Evolutionary conservation across 2,113 vertebrate genomes (phyloP), one percentile per base, ranked within the genome.

Genomic region (Anas platyrhynchos): DNA sequence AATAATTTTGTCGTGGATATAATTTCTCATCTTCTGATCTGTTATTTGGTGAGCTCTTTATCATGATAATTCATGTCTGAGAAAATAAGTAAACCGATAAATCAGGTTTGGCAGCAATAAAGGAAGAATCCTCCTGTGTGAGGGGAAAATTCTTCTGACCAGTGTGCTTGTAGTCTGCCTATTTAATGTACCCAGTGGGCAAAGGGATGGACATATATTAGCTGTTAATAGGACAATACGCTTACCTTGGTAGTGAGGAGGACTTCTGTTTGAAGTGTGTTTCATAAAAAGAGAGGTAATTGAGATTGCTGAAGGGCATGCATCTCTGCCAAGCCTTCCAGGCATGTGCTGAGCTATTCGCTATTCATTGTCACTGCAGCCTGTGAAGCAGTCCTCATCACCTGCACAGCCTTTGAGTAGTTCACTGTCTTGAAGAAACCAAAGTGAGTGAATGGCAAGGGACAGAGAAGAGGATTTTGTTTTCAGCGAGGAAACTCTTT

Each of bases 361-460:
- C 59, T 71, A 1, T 25, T 83, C 41, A 1, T 16, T 65, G 43
- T 85, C 61, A 54, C 52, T 13, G 31, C 38, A 29, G 32, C 34
- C 82, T 46, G 62, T 48, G 54, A 55, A 56, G 59, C 27, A 20
- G 31, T 22, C 38, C n/a, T 85, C 32, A 61, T 78, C 29, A 4
- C 4, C 22, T 38, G 7, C 20, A 41, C 61, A 38, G 76, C 25
- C 3, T 26, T 58, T 36, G 38, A 41, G 59, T 46, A 55, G 34
- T 27, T 55, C 67, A 6, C 29, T 27, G 23, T 65, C 48, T 84
- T 15, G 21, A 44, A 69, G 65, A 73, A 93, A 11, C 21, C 41
- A n/a, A 46, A 69, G 36, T 9, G 34, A 79, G 29, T 2, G 1
- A 65, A 27, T 25, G 46, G 18, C 0, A 0, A 85, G 55, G 36